phyloP scores from a whole-genome alignment of 2,888 invertebrate species.

The Agrochola lychnidis region DNA sequence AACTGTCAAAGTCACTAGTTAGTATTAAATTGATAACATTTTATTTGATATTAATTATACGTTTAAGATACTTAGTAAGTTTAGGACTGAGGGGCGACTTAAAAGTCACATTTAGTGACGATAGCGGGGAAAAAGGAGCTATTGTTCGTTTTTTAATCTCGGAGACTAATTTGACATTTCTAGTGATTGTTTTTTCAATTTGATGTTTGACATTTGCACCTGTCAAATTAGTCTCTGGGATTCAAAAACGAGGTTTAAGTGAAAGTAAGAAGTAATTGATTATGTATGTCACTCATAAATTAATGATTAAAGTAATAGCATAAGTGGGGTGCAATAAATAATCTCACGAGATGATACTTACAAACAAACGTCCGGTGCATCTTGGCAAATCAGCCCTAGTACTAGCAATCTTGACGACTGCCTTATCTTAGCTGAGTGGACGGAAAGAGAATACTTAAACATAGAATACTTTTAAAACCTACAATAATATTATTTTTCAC shows the following conservation, averaged over 20 bases:
- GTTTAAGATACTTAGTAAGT: neutral
- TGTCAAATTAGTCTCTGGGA: too few relatives aligned
- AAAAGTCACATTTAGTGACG: neutral
- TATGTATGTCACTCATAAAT: neutral
- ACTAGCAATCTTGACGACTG: too few relatives aligned
- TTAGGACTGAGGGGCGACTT: neutral
- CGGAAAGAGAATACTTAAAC: too few relatives aligned
- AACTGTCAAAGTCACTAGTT: constrained; percentile 73
- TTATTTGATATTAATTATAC: constrained; percentile 42
- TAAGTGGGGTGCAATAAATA: neutral
- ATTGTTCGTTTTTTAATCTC: too few relatives aligned
- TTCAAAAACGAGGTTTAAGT: neutral
- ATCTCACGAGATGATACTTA: too few relatives aligned
- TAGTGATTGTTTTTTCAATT: too few relatives aligned
- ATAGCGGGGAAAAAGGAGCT: neutral
- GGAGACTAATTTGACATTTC: too few relatives aligned
- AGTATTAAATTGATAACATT: constrained; percentile 43
- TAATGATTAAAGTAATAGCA: neutral
- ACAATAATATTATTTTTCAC: neutral
- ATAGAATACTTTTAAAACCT: too few relatives aligned
- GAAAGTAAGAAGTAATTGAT: neutral
- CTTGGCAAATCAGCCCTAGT: too few relatives aligned
- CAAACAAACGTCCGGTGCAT: too few relatives aligned
- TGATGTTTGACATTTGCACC: too few relatives aligned
- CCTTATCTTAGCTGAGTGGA: too few relatives aligned